Conservation (phyloP, 2,797 vertebrate genomes). For the Gadopsis bispinosus region DNA sequence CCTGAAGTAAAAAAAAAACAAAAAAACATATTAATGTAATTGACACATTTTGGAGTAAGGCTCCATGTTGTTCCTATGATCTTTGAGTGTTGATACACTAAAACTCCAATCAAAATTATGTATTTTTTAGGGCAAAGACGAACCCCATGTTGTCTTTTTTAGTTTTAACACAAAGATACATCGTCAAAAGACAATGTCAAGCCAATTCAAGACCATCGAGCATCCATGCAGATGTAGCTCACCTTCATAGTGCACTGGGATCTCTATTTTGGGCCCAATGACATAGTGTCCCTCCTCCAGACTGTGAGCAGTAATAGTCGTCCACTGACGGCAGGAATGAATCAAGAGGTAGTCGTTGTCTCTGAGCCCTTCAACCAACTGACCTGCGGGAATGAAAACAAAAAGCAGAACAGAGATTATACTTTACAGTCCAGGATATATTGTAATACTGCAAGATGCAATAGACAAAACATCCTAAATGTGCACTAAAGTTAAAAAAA, state of each 20-base stretch:
- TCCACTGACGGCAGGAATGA: constrained; percentile 99
- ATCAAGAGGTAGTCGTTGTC: constrained; percentile 98
- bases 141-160: not conserved
- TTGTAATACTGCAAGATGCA: not conserved
- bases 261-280: constrained; percentile 99
- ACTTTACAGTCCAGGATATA: not conserved
- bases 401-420: not conserved
- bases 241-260: constrained; percentile 99
- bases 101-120: not conserved
- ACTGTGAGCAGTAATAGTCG: constrained; percentile 98
- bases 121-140: not conserved
- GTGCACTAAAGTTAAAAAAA: too few relatives aligned
- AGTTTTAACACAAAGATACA: not conserved
- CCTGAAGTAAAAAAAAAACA: constrained; percentile 83
- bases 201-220: not conserved
- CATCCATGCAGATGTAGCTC: constrained; percentile 56
- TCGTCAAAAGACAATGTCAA: not conserved
- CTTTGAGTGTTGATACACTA: not conserved
- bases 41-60: not conserved
- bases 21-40: constrained; percentile 40
- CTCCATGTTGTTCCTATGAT: not conserved
- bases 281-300: constrained; percentile 99
- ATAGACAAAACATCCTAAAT: not conserved
- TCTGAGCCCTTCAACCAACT: constrained; percentile 93
- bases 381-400: constrained; percentile 83